Evolutionary conservation across 2,888 invertebrate genomes (phyloP), one percentile per base, ranked within the genome.

Genomic region (Oxyscelio sp.): DNA sequence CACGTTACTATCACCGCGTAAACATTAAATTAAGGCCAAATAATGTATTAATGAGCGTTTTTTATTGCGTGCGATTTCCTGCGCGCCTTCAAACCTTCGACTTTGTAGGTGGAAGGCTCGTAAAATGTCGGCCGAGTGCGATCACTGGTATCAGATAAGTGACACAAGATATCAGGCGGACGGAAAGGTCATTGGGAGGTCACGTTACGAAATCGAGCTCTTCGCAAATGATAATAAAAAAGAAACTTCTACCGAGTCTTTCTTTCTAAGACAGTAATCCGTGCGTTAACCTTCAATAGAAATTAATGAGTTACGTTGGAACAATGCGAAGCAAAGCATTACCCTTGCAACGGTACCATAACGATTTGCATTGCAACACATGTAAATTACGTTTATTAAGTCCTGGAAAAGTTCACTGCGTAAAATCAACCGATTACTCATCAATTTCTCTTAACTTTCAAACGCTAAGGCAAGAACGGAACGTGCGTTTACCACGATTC

Each of bases 361-460:
- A 61, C 38, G 9, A 56, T 58, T 56, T 54, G 54, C 56, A 71
- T 79, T 66, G 45, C 43, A 80, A 73, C 66, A 21, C 34, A 80
- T 58, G 80, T 4, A 73, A 73, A 73, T 73, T 58, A 31, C 19
- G 65, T 73, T 59, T 73, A 73, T 73, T 80, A 65, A 80, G 9
- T 43, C n/a, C 22, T 45, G 45, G 21, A 80, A 80, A 80, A 73
- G 65, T 80, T 71, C 50, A 19, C 54, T 54, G 70, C 71, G 63
- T 79, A 63, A 50, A 80, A 65, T 65, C 79, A 66, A 43, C 66
- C 45, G 80, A 66, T 80, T 73, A 59, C 66, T 59, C 80, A 80
- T 80, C 80, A 80, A 73, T 80, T 80, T 80, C 80, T 80, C 80
- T 31, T 24, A 59, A 73, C 80, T 80, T 80, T 80, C 73, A 59